Base-by-base conservation (phyloP, 2,797 vertebrate genomes). In the Kryptopterus vitreolus region DNA sequence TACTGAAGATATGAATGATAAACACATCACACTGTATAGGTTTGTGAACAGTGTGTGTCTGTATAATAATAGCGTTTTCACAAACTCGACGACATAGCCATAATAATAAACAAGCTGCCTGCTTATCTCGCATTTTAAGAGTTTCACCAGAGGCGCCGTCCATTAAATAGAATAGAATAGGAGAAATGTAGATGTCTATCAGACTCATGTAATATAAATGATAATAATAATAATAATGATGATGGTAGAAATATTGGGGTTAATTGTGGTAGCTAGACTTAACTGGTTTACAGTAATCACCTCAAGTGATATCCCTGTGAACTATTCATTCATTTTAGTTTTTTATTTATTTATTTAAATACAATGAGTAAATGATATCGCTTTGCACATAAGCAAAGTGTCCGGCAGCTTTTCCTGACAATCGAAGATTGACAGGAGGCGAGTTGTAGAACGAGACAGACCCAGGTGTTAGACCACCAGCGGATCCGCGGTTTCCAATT, bases 401-500 rank as follows among this genome's bases (percentile, higher is more conserved):
- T 72, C 50, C 5, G 15, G 20, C 18, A 53, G 5, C 33, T 33
- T 33, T 13, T 33, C 4, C 69, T n/a, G 50, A 33, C 69, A 69
- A 69, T 50, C 1, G 20, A 33, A 53, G 29, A 33, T 35, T 35
- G 50, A 35, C 3, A 2, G 31, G 5, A 8, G 5, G 22, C 7
- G 69, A 35, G 50, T 53, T 72, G 24, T 35, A 55, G 29, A 55
- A 72, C 5, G 6, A 55, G 58, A 52, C 65, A 48, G 22, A 43
- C 43, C 57, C 58, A 77, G 80, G 74, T 81, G 80, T 72, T 62
- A 1, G 75, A 74, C 75, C 59, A 73, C 75, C 69, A 78, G 76
- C 35, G 46, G 38, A 38, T 57, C 68, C 38, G 35, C 0, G 61
- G 65, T 76, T 69, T 77, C 58, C 50, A 16, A 33, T 63, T 77